Evolutionary conservation across 2,797 vertebrate genomes (phyloP).

Genomic region (Mallotus villosus): DNA sequence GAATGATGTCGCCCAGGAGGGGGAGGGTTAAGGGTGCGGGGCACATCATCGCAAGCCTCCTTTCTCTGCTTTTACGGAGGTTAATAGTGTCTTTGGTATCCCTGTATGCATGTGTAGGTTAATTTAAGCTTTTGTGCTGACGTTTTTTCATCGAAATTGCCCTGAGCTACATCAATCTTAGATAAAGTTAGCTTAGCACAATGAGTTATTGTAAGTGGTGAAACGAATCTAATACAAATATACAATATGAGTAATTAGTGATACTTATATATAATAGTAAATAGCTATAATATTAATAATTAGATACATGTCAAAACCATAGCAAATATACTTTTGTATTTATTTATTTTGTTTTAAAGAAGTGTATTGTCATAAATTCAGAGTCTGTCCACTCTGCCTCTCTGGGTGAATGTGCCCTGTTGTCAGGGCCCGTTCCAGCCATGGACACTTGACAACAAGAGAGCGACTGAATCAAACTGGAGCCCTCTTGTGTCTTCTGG

Average conservation of each 20-base stretch:
- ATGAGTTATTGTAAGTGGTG: too few relatives aligned
- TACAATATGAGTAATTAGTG: too few relatives aligned
- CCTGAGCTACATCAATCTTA: neutral
- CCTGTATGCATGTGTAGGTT: conserved; percentile 1
- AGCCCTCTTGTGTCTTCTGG: conserved; percentile 71
- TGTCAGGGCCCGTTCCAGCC: conserved; percentile 36
- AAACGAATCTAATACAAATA: too few relatives aligned
- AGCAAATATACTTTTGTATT: neutral
- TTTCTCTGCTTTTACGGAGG: conserved; percentile 23
- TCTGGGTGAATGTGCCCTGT: neutral
- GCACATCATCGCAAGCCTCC: conserved; percentile 25
- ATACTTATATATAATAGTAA: too few relatives aligned
- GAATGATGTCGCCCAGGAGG: conserved; percentile 23
- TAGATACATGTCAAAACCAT: too few relatives aligned
- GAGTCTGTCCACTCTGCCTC: too few relatives aligned
- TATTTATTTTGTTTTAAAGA: neutral
- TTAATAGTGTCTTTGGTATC: conserved; percentile 40
- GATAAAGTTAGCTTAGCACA: too few relatives aligned
- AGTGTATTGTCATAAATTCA: too few relatives aligned
- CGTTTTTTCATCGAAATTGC: neutral
- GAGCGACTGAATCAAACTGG: conserved; percentile 66
- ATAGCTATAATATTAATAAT: too few relatives aligned
- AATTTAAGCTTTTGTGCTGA: conserved; percentile 16
- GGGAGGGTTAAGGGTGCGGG: conserved; percentile 15
- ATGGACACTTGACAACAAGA: conserved; percentile 68